Evolutionary conservation across 2,797 vertebrate genomes (phyloP).

Genomic region (Apogon hyalosoma): DNA sequence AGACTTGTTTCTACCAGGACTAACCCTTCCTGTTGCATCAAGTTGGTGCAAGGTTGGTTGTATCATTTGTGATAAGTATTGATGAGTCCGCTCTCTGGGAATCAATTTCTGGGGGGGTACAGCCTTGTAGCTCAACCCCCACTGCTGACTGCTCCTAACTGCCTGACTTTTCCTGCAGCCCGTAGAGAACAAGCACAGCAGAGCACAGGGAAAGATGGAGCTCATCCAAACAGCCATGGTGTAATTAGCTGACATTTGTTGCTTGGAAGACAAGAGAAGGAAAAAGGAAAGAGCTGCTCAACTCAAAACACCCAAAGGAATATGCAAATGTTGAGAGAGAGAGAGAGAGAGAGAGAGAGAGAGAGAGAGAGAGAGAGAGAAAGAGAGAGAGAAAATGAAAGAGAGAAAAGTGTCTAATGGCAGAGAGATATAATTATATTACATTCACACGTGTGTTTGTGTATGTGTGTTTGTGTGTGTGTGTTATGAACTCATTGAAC

Average conservation of each 20-base stretch:
- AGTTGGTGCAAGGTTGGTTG: constrained; percentile 47
- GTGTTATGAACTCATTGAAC: constrained; percentile 64
- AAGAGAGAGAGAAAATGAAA: not conserved
- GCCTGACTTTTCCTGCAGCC: constrained; percentile 64
- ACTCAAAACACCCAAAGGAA: constrained; percentile 78
- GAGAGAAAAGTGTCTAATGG: constrained; percentile 61
- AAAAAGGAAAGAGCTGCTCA: constrained; percentile 66
- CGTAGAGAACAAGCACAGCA: constrained; percentile 65
- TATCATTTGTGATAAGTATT: constrained; percentile 78
- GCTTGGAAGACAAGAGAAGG: constrained; percentile 77
- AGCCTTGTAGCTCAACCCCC: constrained; percentile 62
- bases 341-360: constrained; percentile 55
- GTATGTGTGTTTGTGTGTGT: constrained; percentile 1
- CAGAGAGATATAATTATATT: constrained; percentile 64
- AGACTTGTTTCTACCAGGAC: constrained; percentile 59
- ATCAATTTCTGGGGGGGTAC: constrained; percentile 62
- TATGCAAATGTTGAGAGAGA: constrained; percentile 70
- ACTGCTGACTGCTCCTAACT: constrained; percentile 61
- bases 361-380: no score
- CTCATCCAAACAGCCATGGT: constrained; percentile 77
- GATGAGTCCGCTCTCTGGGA: constrained; percentile 73
- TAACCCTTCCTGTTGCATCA: constrained; percentile 53
- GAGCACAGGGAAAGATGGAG: constrained; percentile 72
- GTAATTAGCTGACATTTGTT: constrained; percentile 83
- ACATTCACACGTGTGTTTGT: constrained; percentile 36